phyloP scores from a whole-genome alignment of 2,113 vertebrate genomes.

The Malurus cyaneus region DNA sequence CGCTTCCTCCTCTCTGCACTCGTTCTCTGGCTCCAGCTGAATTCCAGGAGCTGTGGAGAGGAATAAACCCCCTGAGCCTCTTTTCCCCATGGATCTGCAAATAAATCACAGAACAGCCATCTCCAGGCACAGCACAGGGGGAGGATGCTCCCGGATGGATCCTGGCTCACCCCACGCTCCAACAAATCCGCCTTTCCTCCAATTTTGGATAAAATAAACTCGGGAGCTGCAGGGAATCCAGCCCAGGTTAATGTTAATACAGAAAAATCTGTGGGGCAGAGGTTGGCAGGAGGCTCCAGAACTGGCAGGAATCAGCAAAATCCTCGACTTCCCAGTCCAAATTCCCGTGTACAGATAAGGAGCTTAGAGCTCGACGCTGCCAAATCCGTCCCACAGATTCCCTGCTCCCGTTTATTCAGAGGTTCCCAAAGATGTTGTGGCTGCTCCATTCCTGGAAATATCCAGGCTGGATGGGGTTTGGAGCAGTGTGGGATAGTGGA shows the following conservation, averaged over 20 bases:
- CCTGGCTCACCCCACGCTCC: fast-evolving
- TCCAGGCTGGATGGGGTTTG: fast-evolving
- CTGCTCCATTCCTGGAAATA: not conserved
- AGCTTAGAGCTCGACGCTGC: not conserved
- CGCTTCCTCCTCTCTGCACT: not conserved
- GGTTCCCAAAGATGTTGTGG: not conserved
- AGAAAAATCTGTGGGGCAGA: not conserved
- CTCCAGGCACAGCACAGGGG: fast-evolving
- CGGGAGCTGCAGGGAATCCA: not conserved
- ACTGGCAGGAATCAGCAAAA: not conserved
- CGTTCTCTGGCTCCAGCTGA: not conserved
- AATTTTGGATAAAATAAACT: not conserved
- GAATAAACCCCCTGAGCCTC: not conserved
- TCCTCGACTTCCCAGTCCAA: not conserved
- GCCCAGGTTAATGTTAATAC: not conserved
- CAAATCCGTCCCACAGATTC: not conserved
- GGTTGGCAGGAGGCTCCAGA: not conserved
- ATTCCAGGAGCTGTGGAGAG: not conserved
- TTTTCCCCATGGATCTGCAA: not conserved
- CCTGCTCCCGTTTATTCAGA: not conserved
- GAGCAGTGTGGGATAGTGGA: not conserved
- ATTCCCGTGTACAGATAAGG: not conserved
- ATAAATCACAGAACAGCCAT: fast-evolving
- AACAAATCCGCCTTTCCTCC: not conserved
- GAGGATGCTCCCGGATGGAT: not conserved